Conservation (phyloP, 2,113 vertebrate species). For the Tenrec ecaudatus region DNA sequence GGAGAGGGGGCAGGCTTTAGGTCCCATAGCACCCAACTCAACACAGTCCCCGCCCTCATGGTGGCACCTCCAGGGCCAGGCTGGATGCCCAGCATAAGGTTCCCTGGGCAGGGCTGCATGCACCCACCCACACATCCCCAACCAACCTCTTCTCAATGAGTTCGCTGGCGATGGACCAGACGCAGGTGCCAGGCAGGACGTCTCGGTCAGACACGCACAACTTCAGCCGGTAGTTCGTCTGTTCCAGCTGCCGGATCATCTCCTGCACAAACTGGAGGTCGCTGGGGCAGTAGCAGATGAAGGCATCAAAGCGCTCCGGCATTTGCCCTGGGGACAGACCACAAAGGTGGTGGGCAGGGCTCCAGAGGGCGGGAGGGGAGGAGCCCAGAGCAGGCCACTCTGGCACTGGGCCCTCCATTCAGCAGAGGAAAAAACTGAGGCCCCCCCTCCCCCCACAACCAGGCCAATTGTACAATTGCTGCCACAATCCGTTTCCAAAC, state of each 20-base stretch:
- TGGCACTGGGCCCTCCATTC: too few species aligned
- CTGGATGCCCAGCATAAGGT: not conserved
- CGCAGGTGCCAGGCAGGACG: constrained; percentile 95
- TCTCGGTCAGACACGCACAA: constrained; percentile 97
- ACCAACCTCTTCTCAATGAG: constrained; percentile 95
- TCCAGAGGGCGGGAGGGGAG: not conserved
- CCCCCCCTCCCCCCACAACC: not conserved
- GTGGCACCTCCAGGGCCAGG: not conserved
- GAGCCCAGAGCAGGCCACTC: not conserved
- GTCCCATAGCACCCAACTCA: not conserved
- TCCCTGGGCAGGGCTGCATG: not conserved
- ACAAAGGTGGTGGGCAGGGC: not conserved
- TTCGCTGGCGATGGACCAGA: constrained; percentile 97
- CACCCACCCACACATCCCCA: not conserved
- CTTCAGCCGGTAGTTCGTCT: constrained; percentile 92
- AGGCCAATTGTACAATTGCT: too few species aligned
- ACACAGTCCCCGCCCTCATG: not conserved
- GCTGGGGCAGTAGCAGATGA: constrained; percentile 97
- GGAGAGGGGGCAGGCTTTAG: not conserved
- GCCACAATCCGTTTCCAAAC: too few species aligned
- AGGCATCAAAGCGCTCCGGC: constrained; percentile 95
- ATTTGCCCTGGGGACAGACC: constrained; percentile 83
- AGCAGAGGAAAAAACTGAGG: not conserved
- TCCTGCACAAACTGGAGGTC: constrained; percentile 96
- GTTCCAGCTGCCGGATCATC: constrained; percentile 97